phyloP scores from a whole-genome alignment of 1,140 invertebrate genomes.

The Tetragnatha versicolor region DNA sequence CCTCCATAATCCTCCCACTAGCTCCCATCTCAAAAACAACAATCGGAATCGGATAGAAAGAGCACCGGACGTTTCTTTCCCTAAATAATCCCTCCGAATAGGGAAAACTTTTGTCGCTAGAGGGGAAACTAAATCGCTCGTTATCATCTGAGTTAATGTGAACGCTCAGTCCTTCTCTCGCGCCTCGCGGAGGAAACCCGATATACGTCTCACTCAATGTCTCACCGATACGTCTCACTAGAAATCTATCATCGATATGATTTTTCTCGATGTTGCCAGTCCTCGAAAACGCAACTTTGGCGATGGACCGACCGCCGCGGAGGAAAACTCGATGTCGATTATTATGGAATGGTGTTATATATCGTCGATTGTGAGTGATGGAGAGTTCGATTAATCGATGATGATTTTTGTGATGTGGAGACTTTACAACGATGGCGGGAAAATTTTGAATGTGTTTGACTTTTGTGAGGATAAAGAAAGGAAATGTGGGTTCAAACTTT shows the following conservation, averaged over 20 bases:
- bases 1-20: too few species aligned
- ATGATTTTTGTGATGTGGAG: too few species aligned
- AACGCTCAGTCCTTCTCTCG: slow-evolving; percentile 11
- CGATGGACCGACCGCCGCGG: too few species aligned
- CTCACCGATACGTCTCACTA: too few species aligned
- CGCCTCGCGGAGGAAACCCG: background rate
- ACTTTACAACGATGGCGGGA: too few species aligned
- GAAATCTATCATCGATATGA: slow-evolving; percentile 38
- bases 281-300: background rate
- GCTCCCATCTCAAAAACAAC: too few species aligned
- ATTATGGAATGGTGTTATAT: background rate
- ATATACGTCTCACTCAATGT: background rate
- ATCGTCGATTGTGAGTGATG: background rate
- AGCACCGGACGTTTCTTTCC: too few species aligned
- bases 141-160: slow-evolving; percentile 42
- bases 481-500: too few species aligned
- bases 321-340: background rate
- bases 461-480: too few species aligned
- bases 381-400: too few species aligned
- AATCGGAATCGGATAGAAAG: too few species aligned
- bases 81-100: slow-evolving; percentile 18
- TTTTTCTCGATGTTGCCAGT: background rate
- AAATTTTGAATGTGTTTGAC: too few species aligned
- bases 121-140: slow-evolving; percentile 30
- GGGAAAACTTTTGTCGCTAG: slow-evolving; percentile 25